Conservation (phyloP, 2,113 vertebrate species). For the Mustela nigripes region DNA sequence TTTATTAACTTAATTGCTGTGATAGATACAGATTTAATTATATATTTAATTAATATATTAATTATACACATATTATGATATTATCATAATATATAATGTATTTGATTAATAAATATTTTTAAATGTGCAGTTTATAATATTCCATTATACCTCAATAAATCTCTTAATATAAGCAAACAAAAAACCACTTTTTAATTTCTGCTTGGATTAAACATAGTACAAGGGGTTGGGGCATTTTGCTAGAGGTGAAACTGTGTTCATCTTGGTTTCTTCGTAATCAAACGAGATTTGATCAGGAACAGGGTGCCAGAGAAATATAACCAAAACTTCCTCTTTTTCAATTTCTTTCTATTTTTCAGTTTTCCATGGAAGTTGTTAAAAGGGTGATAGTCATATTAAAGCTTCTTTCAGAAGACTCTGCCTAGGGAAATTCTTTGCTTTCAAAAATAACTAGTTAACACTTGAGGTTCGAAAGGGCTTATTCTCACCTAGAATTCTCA, state of each 20-base stretch:
- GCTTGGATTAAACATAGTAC: neutral
- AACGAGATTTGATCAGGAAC: neutral
- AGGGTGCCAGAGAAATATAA: neutral
- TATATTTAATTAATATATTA: no score
- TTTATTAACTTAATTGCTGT: constrained; percentile 43
- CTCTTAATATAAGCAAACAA: constrained; percentile 8
- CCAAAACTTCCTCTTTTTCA: neutral
- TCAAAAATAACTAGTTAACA: constrained; percentile 1
- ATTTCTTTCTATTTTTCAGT: neutral
- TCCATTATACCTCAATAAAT: neutral
- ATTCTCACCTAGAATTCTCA: neutral
- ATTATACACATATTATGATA: no score
- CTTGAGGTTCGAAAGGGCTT: neutral
- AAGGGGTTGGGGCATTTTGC: neutral
- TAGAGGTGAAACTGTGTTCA: neutral
- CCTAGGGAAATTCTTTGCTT: constrained; percentile 9
- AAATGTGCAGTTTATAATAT: neutral
- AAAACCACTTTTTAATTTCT: neutral
- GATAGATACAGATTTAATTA: neutral
- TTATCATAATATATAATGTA: no score
- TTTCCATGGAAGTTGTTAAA: neutral
- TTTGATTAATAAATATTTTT: no score
- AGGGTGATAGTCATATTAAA: neutral
- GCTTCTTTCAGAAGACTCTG: neutral
- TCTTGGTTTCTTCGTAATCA: neutral